Evolutionary conservation across 2,113 vertebrate genomes (phyloP), one percentile per base, ranked within the genome.

Genomic region (Hippocampus zosterae): DNA sequence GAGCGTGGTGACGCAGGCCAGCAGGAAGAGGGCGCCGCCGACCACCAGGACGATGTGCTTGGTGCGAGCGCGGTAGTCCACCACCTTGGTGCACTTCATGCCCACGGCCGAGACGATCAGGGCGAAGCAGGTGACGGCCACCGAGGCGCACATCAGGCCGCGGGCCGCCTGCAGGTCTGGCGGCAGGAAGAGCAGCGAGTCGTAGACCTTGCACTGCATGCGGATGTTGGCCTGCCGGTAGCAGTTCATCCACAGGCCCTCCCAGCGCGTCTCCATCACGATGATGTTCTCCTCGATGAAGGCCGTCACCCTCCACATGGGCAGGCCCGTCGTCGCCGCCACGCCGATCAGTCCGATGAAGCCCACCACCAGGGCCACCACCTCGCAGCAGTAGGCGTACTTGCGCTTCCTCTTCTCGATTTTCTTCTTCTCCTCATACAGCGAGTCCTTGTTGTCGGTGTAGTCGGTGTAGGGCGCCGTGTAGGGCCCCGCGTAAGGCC

Each of bases 231-330:
- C 91, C 56, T 98, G 96, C 40, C 92, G 90, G 77, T 91, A 70
- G 77, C 97, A 99, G 87, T 93, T 95, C 95, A 96, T 96, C 97
- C 96, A 99, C 59, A 98, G 81, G 1, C 97, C 97, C 83, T 98
- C 96, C 95, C 96, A 99, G 44, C 93, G 92, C 0, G 87, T 91
- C 83, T 94, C 92, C 84, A 92, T 89, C 23, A 91, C 84, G 15
- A 94, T 93, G 71, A 93, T 93, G 87, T 96, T 96, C 81, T 88
- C 90, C 8, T 90, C 84, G 16, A 95, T 88, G 77, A 97, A 92
- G 18, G 96, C 94, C 0, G 97, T 98, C 44, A 98, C 95, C 84
- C 92, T 93, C 97, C 96, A 98, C 86, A 98, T 98, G 0, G 97
- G 97, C 91, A 98, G 90, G 46, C 94, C 92, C 0, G 95, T 95